These are phyloP conservation scores for Scomberomorus guttatus DNA, from an alignment of 2,797 vertebrate genomes.

Conservation along the genomic window DNA sequence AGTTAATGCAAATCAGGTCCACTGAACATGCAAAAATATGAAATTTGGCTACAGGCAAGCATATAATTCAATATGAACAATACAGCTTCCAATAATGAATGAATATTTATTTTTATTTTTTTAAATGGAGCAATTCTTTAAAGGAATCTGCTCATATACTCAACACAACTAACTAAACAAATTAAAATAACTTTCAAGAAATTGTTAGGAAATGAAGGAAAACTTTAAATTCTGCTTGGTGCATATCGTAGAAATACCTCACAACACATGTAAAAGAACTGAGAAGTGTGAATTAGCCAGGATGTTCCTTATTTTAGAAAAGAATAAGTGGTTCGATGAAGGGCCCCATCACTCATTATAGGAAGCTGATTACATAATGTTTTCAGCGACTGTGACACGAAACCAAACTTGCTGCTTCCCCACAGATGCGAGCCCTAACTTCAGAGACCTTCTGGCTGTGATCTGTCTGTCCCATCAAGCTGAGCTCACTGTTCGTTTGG, in stretches of 20 bases:
- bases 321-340: neutral
- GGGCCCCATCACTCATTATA: neutral
- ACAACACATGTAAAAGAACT: neutral
- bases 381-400: neutral
- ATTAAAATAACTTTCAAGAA: neutral
- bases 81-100: neutral
- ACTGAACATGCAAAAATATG: too few species aligned
- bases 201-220: neutral
- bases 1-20: neutral
- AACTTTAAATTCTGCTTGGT: neutral
- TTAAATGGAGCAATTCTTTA: neutral
- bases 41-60: neutral
- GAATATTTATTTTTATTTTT: too few species aligned
- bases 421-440: conserved; percentile 89
- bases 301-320: neutral
- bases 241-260: neutral
- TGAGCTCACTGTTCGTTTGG: conserved; percentile 90
- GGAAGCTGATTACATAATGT: neutral
- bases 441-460: conserved; percentile 94
- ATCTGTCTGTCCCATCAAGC: conserved; percentile 94
- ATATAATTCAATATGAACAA: neutral
- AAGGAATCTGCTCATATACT: neutral
- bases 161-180: neutral
- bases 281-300: neutral
- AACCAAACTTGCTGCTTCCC: conserved; percentile 13